phyloP scores from a whole-genome alignment of 2,888 invertebrate genomes.

The Allygus modestus region DNA sequence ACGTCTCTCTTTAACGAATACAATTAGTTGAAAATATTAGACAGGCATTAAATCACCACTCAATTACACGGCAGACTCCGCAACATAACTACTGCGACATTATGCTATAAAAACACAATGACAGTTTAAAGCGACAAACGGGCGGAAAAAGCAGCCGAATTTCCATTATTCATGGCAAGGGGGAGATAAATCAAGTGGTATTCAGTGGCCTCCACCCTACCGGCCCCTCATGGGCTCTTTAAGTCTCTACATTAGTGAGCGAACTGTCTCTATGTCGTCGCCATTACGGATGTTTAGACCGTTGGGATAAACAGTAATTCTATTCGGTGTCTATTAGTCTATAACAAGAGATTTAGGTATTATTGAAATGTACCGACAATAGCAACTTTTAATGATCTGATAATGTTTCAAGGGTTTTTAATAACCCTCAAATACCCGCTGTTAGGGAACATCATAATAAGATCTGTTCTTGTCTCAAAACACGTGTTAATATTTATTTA shows the following conservation, averaged over 20 bases:
- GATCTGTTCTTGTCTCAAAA: no score
- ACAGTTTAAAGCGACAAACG: slow-evolving; percentile 46
- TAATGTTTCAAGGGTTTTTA: no score
- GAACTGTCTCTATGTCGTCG: neutral
- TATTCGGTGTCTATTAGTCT: no score
- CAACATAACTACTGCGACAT: slow-evolving; percentile 30
- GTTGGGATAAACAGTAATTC: no score
- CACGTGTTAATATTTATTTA: no score
- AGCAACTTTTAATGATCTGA: no score
- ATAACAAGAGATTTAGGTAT: no score
- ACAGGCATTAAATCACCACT: neutral
- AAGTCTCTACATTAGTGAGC: slow-evolving; percentile 15
- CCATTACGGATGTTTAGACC: no score
- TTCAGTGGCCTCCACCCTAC: slow-evolving; percentile 4
- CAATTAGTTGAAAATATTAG: neutral
- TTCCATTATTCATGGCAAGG: slow-evolving; percentile 47
- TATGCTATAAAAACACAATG: slow-evolving; percentile 16
- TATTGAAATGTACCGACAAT: no score
- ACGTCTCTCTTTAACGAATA: no score
- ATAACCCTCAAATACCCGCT: no score
- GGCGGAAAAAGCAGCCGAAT: slow-evolving; percentile 12
- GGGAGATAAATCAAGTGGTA: slow-evolving; percentile 34
- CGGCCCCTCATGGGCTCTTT: neutral
- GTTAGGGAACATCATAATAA: no score
- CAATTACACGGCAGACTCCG: neutral